Conservation (phyloP, 2,113 vertebrate genomes). For the Leptobrachium ailaonicum region DNA sequence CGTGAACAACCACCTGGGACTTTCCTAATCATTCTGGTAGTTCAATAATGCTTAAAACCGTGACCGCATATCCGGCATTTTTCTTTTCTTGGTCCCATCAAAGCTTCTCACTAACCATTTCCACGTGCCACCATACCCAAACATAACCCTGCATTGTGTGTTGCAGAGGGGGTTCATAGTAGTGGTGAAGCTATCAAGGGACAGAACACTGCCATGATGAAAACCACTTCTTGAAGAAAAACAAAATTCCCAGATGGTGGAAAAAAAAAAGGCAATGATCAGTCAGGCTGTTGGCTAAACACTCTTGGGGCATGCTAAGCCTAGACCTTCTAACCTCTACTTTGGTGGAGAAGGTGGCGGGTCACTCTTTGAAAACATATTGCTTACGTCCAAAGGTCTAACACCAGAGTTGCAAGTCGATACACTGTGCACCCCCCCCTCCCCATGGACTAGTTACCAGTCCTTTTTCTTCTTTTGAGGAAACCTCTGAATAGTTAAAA, state of each 20-base stretch:
- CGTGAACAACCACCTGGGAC: too few relatives aligned
- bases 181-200: too few relatives aligned
- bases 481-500: background rate
- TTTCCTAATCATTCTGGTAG: too few relatives aligned
- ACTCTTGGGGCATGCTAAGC: slow-evolving; percentile 9
- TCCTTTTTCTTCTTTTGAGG: background rate
- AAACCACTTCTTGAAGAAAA: background rate
- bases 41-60: too few relatives aligned
- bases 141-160: too few relatives aligned
- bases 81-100: too few relatives aligned
- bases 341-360: background rate
- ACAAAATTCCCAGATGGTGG: background rate
- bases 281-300: slow-evolving; percentile 21
- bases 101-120: background rate
- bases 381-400: slow-evolving; percentile 18
- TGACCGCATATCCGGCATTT: too few relatives aligned
- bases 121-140: background rate
- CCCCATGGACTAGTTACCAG: background rate
- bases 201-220: too few relatives aligned
- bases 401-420: background rate
- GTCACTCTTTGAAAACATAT: slow-evolving; percentile 36
- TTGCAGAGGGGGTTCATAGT: too few relatives aligned
- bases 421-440: too few relatives aligned
- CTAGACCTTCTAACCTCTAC: slow-evolving; percentile 17
- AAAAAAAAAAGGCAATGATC: slow-evolving; percentile 1